These are phyloP conservation scores for Hypotaenidia philippensis DNA, from an alignment of 2,797 vertebrate species.

Conservation along the genomic window DNA sequence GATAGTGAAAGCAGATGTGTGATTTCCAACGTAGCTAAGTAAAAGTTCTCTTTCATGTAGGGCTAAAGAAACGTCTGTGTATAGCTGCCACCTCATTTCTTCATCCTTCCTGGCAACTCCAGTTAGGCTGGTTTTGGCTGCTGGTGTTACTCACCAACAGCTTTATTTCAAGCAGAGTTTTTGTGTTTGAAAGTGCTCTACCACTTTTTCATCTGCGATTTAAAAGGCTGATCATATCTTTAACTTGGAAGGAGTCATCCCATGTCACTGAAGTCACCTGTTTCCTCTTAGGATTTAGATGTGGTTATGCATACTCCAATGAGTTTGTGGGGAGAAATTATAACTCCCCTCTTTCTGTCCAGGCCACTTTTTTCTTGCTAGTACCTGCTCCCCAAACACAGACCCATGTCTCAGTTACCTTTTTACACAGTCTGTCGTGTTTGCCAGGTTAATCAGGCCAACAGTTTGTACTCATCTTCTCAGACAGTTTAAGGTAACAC, in stretches of 20 bases:
- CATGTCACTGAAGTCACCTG: neutral
- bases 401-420: neutral
- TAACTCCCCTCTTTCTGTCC: neutral
- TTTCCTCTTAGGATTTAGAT: neutral
- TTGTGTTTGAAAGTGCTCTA: neutral
- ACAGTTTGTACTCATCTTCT: neutral
- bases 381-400: neutral
- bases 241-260: neutral
- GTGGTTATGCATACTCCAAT: neutral
- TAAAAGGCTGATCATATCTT: neutral
- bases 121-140: neutral
- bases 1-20: neutral
- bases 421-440: neutral
- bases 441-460: neutral
- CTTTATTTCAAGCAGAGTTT: neutral
- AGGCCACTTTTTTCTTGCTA: neutral
- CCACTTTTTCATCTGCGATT: neutral
- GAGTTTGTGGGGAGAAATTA: neutral
- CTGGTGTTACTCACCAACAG: neutral
- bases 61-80: neutral
- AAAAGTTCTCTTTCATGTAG: neutral
- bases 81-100: neutral
- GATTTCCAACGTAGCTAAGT: neutral
- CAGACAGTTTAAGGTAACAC: neutral
- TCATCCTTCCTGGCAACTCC: neutral